Evolutionary conservation across 1,140 invertebrate genomes (phyloP).

Genomic region (Brachionus angularis): DNA sequence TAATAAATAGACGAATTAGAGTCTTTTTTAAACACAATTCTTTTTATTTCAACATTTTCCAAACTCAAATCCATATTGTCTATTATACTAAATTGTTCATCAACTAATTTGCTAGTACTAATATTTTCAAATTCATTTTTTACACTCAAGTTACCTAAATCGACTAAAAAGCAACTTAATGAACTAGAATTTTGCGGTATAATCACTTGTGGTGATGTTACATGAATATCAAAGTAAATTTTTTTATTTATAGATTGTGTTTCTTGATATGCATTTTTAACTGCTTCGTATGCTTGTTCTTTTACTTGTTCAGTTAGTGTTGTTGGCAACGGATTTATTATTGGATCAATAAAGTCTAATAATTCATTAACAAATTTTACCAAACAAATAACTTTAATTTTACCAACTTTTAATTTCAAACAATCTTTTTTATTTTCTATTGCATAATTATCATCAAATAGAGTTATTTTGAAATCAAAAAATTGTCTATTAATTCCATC

Average conservation of each 20-base stretch:
- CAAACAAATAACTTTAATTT: slow-evolving; percentile 38
- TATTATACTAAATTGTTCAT: slow-evolving; percentile 44
- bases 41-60: slow-evolving; percentile 50
- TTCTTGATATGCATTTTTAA: slow-evolving; percentile 34
- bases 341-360: slow-evolving; percentile 38
- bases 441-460: not conserved
- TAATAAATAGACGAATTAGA: slow-evolving; percentile 50
- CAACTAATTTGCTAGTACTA: slow-evolving; percentile 73
- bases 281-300: slow-evolving; percentile 41
- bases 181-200: slow-evolving; percentile 74
- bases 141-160: slow-evolving; percentile 71
- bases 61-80: slow-evolving; percentile 45
- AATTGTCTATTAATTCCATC: not conserved
- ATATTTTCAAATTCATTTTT: too few relatives aligned
- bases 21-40: slow-evolving; percentile 56
- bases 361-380: slow-evolving; percentile 42
- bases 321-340: slow-evolving; percentile 23
- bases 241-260: slow-evolving; percentile 58
- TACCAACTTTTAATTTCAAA: slow-evolving; percentile 5
- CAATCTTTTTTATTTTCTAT: not conserved
- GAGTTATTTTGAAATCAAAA: slow-evolving; percentile 19
- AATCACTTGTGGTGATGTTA: slow-evolving; percentile 70
- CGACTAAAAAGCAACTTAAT: slow-evolving; percentile 71
- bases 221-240: slow-evolving; percentile 68
- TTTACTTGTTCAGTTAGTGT: slow-evolving; percentile 38